These are phyloP conservation scores for Heteromormyrus szaboi DNA, from an alignment of 2,797 vertebrate genomes.

Conservation along the genomic window DNA sequence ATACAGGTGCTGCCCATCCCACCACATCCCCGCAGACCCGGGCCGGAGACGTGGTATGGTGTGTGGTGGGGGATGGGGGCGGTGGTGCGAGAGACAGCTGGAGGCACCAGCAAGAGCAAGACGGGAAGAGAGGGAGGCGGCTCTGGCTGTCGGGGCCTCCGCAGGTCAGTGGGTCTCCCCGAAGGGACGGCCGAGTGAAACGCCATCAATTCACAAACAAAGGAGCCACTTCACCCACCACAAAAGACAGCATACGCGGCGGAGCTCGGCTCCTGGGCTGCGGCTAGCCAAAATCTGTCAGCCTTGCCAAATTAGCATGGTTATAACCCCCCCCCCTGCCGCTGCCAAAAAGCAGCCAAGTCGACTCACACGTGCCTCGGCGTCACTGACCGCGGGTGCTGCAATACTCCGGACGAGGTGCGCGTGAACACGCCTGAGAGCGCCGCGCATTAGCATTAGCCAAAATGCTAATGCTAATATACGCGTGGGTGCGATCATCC, in stretches of 20 bases:
- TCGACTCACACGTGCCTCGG: conserved; percentile 55
- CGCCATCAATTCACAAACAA: conserved; percentile 79
- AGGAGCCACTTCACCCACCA: conserved; percentile 67
- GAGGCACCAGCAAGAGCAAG: conserved; percentile 56
- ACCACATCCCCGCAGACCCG: conserved; percentile 34
- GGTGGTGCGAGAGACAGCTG: background rate
- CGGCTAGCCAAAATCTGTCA: conserved; percentile 73
- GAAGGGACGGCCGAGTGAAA: conserved; percentile 70
- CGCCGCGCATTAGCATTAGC: background rate
- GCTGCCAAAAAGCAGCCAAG: conserved; percentile 60
- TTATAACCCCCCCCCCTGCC: conserved; percentile 54
- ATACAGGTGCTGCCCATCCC: conserved; percentile 69
- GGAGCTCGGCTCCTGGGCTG: conserved; percentile 59
- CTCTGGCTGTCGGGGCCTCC: conserved; percentile 63
- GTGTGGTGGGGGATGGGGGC: background rate
- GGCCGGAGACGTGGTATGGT: background rate
- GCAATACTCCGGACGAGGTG: background rate
- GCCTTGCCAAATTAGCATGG: conserved; percentile 69
- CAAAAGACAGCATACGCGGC: conserved; percentile 72
- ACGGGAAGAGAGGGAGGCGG: conserved; percentile 55
- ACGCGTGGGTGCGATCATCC: background rate
- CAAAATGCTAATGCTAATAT: background rate
- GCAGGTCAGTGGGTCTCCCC: conserved; percentile 72
- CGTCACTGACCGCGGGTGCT: conserved; percentile 44
- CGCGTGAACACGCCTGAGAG: background rate